A percentile compares a stretch with the other conserved stretches of the same genome.
Conservation (phyloP, 2,888 invertebrate genomes). For the Drosophila rubida region DNA sequence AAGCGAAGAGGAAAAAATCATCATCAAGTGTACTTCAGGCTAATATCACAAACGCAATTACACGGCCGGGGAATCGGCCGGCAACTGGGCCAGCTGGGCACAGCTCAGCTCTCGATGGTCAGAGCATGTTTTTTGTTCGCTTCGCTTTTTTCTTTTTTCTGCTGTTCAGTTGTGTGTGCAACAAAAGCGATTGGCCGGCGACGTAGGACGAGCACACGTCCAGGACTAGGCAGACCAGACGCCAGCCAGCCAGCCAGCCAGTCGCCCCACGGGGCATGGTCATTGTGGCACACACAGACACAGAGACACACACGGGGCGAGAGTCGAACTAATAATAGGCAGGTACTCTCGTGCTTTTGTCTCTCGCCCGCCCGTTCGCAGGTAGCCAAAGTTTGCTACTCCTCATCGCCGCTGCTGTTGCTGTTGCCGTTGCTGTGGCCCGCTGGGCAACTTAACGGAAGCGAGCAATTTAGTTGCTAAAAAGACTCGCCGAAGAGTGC, state of each 20-base stretch:
- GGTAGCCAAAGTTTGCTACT: constrained; percentile 54
- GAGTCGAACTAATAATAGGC: constrained; percentile 61
- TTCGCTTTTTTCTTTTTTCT: no score
- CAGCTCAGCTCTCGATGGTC: constrained; percentile 24
- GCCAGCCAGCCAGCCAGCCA: constrained; percentile 26
- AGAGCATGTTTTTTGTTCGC: no score
- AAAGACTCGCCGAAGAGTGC: constrained; percentile 57
- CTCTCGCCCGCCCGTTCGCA: constrained; percentile 49
- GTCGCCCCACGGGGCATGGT: constrained; percentile 57
- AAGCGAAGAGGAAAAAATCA: constrained; percentile 25
- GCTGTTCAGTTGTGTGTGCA: no score
- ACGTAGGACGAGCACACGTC: neutral
- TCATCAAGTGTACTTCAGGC: constrained; percentile 72
- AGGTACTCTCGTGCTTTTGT: constrained; percentile 60
- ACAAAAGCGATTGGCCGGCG: constrained; percentile 70
- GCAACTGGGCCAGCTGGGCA: constrained; percentile 1
- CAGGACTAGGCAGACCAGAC: constrained; percentile 17
- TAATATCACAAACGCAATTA: constrained; percentile 81
- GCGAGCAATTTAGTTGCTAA: constrained; percentile 78
- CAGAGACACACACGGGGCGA: constrained; percentile 5
- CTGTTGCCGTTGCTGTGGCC: constrained; percentile 34
- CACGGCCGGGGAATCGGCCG: constrained; percentile 51
- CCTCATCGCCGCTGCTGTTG: neutral
- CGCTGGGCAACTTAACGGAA: constrained; percentile 76
- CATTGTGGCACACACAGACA: constrained; percentile 61